phyloP scores from a whole-genome alignment of 1,140 invertebrate genomes.

The Drosophila elegans region DNA sequence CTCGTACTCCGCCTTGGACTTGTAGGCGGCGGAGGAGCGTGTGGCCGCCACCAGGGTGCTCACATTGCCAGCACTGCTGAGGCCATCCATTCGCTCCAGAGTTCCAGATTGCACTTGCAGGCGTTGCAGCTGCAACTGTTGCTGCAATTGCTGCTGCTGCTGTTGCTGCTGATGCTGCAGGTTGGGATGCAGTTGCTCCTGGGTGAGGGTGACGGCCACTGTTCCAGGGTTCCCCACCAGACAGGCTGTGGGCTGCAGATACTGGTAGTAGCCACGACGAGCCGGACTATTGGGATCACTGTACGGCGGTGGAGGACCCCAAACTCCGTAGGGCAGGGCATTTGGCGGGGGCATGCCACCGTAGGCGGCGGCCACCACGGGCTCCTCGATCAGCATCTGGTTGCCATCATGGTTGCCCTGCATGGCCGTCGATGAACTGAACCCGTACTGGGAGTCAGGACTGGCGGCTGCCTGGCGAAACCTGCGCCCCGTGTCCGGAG shows the following conservation, averaged over 20 bases:
- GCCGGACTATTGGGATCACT: slow-evolving; percentile 90
- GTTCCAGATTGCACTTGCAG: slow-evolving; percentile 55
- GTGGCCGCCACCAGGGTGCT: slow-evolving; percentile 19
- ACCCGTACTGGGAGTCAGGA: slow-evolving; percentile 89
- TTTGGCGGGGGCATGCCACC: slow-evolving; percentile 64
- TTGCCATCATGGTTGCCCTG: slow-evolving; percentile 44
- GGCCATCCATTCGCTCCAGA: slow-evolving; percentile 62
- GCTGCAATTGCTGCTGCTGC: slow-evolving; percentile 45
- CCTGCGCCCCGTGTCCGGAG: slow-evolving; percentile 64
- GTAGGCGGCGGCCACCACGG: slow-evolving; percentile 34
- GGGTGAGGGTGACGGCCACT: slow-evolving; percentile 32
- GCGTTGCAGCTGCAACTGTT: slow-evolving; percentile 44
- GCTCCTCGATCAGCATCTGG: slow-evolving; percentile 69
- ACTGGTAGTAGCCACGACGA: slow-evolving; percentile 84
- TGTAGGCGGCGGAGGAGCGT: slow-evolving; percentile 51
- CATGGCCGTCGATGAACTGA: slow-evolving; percentile 84
- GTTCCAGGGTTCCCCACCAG: slow-evolving; percentile 26
- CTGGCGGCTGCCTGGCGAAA: slow-evolving; percentile 85
- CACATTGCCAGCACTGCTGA: slow-evolving; percentile 51
- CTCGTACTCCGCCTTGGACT: slow-evolving; percentile 70
- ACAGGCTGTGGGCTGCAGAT: slow-evolving; percentile 74
- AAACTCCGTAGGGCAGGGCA: slow-evolving; percentile 85
- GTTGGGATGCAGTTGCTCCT: slow-evolving; percentile 55
- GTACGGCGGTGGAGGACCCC: slow-evolving; percentile 91
- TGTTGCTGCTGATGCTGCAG: slow-evolving; percentile 36